Percentiles rank a stretch among this genome's conserved stretches.
Conservation (phyloP, 2,888 invertebrate genomes). For the Drymonia ruficornis region DNA sequence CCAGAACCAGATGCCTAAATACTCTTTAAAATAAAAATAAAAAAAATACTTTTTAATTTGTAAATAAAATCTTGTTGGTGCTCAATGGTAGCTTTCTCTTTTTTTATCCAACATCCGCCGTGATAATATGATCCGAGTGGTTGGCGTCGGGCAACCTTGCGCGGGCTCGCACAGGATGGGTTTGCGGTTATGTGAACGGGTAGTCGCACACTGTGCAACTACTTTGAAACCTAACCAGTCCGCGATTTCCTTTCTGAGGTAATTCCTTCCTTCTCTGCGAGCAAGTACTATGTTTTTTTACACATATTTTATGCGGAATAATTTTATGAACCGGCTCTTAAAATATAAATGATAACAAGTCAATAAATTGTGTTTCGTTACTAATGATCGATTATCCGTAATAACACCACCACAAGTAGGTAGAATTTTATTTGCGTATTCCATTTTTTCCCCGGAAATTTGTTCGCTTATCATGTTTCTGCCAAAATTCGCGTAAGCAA, state of each 20-base stretch:
- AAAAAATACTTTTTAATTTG: slow-evolving; percentile 11
- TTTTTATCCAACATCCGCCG: slow-evolving; percentile 9
- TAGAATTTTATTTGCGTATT: slow-evolving; percentile 24
- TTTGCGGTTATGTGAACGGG: slow-evolving; percentile 24
- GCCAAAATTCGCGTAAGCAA: slow-evolving; percentile 49
- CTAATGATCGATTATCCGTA: too few species aligned
- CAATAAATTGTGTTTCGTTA: too few species aligned
- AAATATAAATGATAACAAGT: too few species aligned
- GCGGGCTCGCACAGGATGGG: slow-evolving; percentile 27
- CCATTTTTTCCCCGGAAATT: slow-evolving; percentile 54
- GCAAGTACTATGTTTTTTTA: too few species aligned
- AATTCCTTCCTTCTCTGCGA: slow-evolving; percentile 16
- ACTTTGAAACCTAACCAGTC: slow-evolving; percentile 27
- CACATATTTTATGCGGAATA: too few species aligned
- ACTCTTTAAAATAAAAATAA: neutral
- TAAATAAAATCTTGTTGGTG: neutral
- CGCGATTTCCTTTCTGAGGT: slow-evolving; percentile 30
- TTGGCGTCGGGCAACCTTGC: slow-evolving; percentile 8
- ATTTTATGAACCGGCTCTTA: too few species aligned
- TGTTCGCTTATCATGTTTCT: slow-evolving; percentile 52
- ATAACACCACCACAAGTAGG: neutral
- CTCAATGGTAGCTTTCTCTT: slow-evolving; percentile 24
- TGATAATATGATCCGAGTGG: slow-evolving; percentile 8
- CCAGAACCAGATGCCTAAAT: slow-evolving; percentile 8
- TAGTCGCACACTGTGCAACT: slow-evolving; percentile 15